Conservation (phyloP, 1,140 invertebrate genomes). For the Camponotus vicinus region DNA sequence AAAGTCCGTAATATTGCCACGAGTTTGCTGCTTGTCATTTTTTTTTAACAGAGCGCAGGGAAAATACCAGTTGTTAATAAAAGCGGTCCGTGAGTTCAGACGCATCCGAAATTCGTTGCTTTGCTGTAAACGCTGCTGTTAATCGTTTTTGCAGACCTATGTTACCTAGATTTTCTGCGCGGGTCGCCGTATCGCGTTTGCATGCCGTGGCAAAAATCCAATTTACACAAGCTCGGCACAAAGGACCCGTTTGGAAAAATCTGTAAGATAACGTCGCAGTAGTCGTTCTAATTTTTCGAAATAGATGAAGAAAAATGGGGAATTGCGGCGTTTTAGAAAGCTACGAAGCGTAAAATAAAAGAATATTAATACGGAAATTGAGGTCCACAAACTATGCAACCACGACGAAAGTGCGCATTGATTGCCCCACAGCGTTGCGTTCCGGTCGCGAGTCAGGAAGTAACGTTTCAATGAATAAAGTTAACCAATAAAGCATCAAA, state of each 20-base stretch:
- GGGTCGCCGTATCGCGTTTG: not conserved
- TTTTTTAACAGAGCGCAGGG: not conserved
- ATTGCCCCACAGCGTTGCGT: slow-evolving; percentile 46
- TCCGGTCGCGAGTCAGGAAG: slow-evolving; percentile 51
- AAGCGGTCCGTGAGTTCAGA: not conserved
- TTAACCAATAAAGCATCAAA: slow-evolving; percentile 76
- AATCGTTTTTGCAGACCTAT: slow-evolving; percentile 33
- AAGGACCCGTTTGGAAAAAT: slow-evolving; percentile 6
- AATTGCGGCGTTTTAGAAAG: slow-evolving; percentile 18
- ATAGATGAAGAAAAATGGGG: not conserved
- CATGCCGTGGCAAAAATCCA: slow-evolving; percentile 40
- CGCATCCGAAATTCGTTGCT: slow-evolving; percentile 14
- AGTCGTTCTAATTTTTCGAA: slow-evolving; percentile 43
- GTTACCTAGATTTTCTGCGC: not conserved
- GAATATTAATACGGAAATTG: slow-evolving; percentile 62
- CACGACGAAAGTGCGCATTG: slow-evolving; percentile 42
- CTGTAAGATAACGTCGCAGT: slow-evolving; percentile 16
- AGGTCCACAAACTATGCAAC: slow-evolving; percentile 68
- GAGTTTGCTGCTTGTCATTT: not conserved
- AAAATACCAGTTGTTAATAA: slow-evolving; percentile 29
- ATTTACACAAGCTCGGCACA: slow-evolving; percentile 42
- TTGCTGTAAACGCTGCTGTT: not conserved
- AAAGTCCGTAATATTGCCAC: not conserved
- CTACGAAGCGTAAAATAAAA: slow-evolving; percentile 13
- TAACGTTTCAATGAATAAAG: slow-evolving; percentile 76